Percentiles rank a stretch among this genome's conserved stretches.
These are phyloP conservation scores for Pterostichus madidus DNA, from an alignment of 2,888 invertebrate species.

Conservation along the genomic window DNA sequence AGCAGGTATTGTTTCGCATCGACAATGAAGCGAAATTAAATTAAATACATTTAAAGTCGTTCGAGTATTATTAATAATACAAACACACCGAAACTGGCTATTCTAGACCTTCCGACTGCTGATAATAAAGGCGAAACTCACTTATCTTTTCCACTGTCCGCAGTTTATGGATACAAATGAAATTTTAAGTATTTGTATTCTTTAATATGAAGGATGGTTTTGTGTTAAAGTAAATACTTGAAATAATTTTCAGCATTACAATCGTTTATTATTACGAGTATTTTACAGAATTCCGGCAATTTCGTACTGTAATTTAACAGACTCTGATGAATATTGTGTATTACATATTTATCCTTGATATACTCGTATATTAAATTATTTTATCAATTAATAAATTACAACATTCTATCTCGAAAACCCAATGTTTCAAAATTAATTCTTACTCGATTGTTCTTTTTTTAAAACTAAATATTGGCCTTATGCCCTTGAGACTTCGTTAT, in stretches of 20 bases:
- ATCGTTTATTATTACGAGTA: constrained; percentile 41
- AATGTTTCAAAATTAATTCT: no score
- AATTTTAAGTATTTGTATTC: constrained; percentile 49
- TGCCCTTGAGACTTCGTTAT: no score
- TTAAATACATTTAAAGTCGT: constrained; percentile 61
- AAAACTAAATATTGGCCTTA: no score
- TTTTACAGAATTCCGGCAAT: constrained; percentile 31
- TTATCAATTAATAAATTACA: no score
- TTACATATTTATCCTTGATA: no score
- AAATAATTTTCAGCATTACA: constrained; percentile 32
- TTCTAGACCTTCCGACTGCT: neutral
- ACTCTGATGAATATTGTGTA: constrained; percentile 23
- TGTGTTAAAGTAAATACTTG: constrained; percentile 46
- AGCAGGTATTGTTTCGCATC: constrained; percentile 58
- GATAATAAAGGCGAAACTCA: constrained; percentile 19
- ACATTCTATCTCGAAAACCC: no score
- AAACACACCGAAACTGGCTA: constrained; percentile 38
- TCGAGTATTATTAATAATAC: constrained; percentile 62
- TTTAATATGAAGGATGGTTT: constrained; percentile 47
- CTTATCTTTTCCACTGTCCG: constrained; percentile 40
- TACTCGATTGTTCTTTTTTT: no score
- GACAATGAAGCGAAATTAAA: constrained; percentile 58
- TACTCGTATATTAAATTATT: no score
- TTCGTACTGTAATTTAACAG: neutral
- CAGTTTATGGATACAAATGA: constrained; percentile 38